These are phyloP conservation scores for Ceryle rudis DNA, from an alignment of 2,797 vertebrate species.

Conservation along the genomic window DNA sequence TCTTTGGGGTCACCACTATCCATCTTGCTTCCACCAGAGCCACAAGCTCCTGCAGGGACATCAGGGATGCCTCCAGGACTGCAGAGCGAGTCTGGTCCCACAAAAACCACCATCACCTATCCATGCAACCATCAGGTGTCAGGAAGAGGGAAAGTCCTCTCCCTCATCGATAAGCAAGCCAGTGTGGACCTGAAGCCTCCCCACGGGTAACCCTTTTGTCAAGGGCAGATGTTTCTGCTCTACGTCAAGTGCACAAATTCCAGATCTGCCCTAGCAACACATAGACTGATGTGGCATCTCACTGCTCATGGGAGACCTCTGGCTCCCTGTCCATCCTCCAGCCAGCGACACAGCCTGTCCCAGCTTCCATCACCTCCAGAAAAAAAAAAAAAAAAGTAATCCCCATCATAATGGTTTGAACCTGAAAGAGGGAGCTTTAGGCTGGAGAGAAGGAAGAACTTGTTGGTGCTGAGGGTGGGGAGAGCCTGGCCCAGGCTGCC, in stretches of 20 bases:
- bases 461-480: no score
- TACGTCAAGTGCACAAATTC: fast-evolving
- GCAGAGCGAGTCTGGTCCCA: background rate
- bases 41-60: background rate
- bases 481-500: no score
- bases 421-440: background rate
- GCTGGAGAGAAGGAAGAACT: fast-evolving
- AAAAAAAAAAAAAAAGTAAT: background rate
- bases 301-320: fast-evolving
- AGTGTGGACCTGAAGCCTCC: background rate
- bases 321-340: background rate
- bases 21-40: background rate
- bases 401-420: fast-evolving
- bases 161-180: background rate
- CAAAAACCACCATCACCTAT: background rate
- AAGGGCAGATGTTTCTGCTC: background rate
- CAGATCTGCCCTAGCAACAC: background rate
- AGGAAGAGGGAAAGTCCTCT: background rate
- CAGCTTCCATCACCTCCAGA: background rate
- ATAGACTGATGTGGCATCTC: fast-evolving
- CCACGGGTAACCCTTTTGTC: fast-evolving
- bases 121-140: fast-evolving
- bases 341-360: fast-evolving
- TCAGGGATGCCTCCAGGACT: background rate
- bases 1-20: background rate